These are phyloP conservation scores for Eulemur macaco DNA, from an alignment of 2,113 vertebrate species.

Conservation along the genomic window DNA sequence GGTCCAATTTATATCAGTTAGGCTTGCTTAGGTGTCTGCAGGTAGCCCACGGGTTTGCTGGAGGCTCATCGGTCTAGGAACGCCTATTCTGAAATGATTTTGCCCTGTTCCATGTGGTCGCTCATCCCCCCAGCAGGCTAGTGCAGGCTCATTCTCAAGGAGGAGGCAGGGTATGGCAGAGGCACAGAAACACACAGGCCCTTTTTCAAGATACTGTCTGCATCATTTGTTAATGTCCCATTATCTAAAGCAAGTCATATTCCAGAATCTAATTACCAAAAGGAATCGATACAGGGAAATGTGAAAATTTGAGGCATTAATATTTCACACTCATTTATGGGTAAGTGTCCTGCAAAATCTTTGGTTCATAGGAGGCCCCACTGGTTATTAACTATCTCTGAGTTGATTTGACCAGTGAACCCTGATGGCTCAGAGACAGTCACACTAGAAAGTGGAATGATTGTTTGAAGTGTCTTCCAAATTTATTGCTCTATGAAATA, in stretches of 20 bases:
- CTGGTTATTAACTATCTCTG: background rate
- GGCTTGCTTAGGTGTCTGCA: background rate
- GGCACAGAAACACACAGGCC: background rate
- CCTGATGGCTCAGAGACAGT: background rate
- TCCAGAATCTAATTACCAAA: background rate
- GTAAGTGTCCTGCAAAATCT: background rate
- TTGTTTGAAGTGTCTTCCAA: background rate
- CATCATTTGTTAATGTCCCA: background rate
- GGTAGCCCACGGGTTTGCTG: background rate
- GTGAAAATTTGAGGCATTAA: background rate
- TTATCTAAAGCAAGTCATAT: background rate
- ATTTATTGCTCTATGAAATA: slow-evolving; percentile 15
- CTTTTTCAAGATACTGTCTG: background rate
- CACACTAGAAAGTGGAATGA: background rate
- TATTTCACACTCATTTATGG: background rate
- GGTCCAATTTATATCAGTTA: background rate
- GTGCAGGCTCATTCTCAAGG: background rate
- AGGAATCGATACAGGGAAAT: background rate
- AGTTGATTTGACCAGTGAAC: background rate
- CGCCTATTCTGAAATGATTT: background rate
- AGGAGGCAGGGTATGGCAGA: background rate
- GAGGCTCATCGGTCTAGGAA: background rate
- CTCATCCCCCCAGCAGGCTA: background rate
- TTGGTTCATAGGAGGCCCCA: background rate
- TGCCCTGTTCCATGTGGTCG: background rate